A percentile compares a stretch with the other conserved stretches of the same genome.
Evolutionary conservation across 1,140 invertebrate species (phyloP).

Genomic region (Ooceraea biroi): DNA sequence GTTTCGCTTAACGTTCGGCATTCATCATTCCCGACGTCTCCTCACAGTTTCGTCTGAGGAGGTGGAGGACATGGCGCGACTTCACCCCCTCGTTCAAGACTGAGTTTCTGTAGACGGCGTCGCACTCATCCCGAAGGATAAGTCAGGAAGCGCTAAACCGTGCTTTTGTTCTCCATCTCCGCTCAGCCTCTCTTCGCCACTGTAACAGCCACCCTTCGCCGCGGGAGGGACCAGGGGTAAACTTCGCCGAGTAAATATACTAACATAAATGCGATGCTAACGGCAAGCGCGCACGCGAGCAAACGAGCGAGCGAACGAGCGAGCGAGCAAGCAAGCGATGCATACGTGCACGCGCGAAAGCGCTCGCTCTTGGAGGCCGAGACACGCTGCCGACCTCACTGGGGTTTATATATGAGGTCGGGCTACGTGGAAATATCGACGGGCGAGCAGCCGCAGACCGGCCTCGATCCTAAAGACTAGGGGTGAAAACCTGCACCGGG

Average conservation of each 20-base stretch:
- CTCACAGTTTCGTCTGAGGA: constrained; percentile 26
- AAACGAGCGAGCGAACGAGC: too few species aligned
- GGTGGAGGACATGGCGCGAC: neutral
- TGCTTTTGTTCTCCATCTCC: constrained; percentile 43
- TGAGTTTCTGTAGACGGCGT: constrained; percentile 16
- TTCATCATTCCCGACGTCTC: constrained; percentile 67
- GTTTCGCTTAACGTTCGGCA: constrained; percentile 63
- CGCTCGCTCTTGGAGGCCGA: neutral
- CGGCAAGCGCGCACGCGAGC: constrained; percentile 14
- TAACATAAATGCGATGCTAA: constrained; percentile 60
- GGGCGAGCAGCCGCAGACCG: constrained; percentile 37
- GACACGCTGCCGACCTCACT: neutral
- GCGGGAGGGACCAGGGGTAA: constrained; percentile 44
- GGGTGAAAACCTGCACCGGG: constrained; percentile 29
- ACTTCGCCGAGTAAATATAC: constrained; percentile 59
- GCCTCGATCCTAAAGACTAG: constrained; percentile 35
- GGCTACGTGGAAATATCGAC: constrained; percentile 53
- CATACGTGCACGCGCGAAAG: neutral
- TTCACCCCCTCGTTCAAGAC: neutral
- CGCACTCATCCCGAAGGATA: constrained; percentile 51
- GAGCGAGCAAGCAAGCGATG: too few species aligned
- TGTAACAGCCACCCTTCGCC: constrained; percentile 35
- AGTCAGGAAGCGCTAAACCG: constrained; percentile 57
- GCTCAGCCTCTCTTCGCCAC: too few species aligned
- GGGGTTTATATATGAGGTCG: constrained; percentile 53